A percentile compares a stretch with the other conserved stretches of the same genome.
Evolutionary conservation across 2,797 vertebrate genomes (phyloP).

Genomic region (Phoxinus dragarum): DNA sequence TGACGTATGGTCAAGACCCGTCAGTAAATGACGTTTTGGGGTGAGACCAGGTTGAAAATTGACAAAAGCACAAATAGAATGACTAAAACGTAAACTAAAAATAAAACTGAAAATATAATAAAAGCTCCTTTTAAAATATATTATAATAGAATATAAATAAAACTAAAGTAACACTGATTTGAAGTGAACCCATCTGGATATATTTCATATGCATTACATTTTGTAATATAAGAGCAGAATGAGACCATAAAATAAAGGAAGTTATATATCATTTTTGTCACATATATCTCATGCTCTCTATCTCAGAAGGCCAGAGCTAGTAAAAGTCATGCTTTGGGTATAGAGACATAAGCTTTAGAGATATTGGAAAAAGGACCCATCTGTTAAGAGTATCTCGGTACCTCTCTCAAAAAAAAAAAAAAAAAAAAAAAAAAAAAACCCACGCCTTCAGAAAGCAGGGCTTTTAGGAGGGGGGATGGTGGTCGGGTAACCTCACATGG

Average conservation of each 20-base stretch:
- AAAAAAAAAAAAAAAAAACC: background rate
- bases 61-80: background rate
- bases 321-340: conserved; percentile 24
- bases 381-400: conserved; percentile 46
- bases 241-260: conserved; percentile 32
- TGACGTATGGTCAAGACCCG: too few relatives aligned
- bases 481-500: conserved; percentile 25
- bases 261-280: conserved; percentile 32
- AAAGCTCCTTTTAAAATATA: background rate
- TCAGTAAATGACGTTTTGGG: too few relatives aligned
- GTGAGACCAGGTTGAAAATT: background rate
- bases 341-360: conserved; percentile 23
- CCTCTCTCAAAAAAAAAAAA: background rate
- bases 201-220: background rate
- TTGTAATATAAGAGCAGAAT: background rate
- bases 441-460: background rate
- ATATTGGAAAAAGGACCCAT: conserved; percentile 49
- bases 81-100: background rate
- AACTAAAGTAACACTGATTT: background rate
- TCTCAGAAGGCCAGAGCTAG: conserved; percentile 4
- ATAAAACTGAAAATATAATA: background rate
- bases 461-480: conserved; percentile 26
- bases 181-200: background rate
- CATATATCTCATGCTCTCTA: background rate
- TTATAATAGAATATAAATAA: background rate